Conservation (phyloP, 2,797 vertebrate species). For the Epinephelus awoara region DNA sequence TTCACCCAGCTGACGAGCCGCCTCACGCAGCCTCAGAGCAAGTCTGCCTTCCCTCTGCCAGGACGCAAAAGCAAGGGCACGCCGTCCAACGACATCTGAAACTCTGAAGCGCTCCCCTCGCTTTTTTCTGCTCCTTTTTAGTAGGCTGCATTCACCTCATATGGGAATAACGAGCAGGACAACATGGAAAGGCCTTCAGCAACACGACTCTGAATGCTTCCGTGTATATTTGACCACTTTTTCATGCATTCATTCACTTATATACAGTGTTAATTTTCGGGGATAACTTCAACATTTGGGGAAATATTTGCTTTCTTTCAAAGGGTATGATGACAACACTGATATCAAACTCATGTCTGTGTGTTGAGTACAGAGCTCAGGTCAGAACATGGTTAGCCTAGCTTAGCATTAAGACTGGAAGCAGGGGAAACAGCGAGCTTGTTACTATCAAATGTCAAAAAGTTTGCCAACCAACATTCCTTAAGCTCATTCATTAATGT, state of each 20-base stretch:
- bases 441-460: neutral
- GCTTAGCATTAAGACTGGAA: neutral
- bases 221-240: neutral
- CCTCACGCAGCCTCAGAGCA: constrained; percentile 96
- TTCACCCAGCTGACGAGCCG: constrained; percentile 95
- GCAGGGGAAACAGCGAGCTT: neutral
- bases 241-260: neutral
- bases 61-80: constrained; percentile 95
- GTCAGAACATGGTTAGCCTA: neutral
- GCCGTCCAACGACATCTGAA: constrained; percentile 87
- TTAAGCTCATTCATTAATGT: neutral
- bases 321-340: neutral
- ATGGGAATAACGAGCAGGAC: constrained; percentile 7
- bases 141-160: constrained; percentile 22
- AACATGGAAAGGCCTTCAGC: neutral
- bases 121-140: neutral
- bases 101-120: rapidly evolving
- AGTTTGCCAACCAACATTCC: neutral
- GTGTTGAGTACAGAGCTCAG: neutral
- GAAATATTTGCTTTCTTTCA: neutral
- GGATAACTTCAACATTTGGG: neutral
- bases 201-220: neutral
- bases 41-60: constrained; percentile 93
- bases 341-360: neutral
- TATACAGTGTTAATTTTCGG: neutral